Base-by-base conservation (phyloP, 2,113 vertebrate species). In the Poeciliopsis occidentalis region DNA sequence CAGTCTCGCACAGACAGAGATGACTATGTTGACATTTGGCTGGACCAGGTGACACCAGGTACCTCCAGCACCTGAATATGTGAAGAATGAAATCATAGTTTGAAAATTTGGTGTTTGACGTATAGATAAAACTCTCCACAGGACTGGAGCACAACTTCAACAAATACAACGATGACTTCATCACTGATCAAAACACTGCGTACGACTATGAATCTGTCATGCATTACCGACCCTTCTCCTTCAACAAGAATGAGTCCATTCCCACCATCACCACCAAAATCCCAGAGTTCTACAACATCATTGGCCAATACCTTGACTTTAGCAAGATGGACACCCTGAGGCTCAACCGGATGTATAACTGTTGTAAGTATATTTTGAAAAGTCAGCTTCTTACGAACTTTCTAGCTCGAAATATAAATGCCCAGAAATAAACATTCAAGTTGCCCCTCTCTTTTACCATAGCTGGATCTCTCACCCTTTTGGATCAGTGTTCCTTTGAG, bases 131-230 rank as follows among this genome's bases (percentile, higher is more conserved):
- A 86, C 67, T 78, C 71, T 73, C 76, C 24, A 8, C 87, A 98
- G 97, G 72, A 54, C 73, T 60, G 17, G 63, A 93, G 29, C 94
- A 97, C 83, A 99, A 98, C 83, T 99, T 99, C 83, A 75, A 87
- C 3, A 96, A 93, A 78, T 98, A 97, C 0, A 54, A 93, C 0
- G 97, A 98, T 8, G 76, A 31, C 54, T 90, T 24, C 69, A 95
- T 97, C 91, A 96, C 95, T 1, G 96, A 98, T 77, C 95, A 97
- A 86, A 98, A 99, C 89, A 98, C 96, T 0, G 92, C 96, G 0
- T 99, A 99, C 8, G 96, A 99, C 88, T 99, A 98, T 0, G 96
- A 98, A 79, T 98, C 97, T 2, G 0, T 99, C 80, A 96, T 98
- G 97, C 97, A 98, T 78, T 99, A 98, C 15, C 66, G 61, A 0